A percentile compares a stretch with the other conserved stretches of the same genome.
These are phyloP conservation scores for Drosophila parvula DNA, from an alignment of 1,140 invertebrate genomes.

Conservation along the genomic window DNA sequence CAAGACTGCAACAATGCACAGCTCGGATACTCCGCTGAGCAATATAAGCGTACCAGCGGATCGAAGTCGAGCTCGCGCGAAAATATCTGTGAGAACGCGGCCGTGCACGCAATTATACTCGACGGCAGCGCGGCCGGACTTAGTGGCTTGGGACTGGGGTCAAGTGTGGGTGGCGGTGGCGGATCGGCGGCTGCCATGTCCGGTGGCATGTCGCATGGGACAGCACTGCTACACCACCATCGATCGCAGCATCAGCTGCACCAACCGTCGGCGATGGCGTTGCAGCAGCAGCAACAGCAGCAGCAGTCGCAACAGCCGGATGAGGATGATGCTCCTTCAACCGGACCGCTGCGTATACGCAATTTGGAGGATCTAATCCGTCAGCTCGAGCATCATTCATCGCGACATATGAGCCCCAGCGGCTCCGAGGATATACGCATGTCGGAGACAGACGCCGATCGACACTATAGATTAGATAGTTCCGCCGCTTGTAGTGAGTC, in stretches of 20 bases:
- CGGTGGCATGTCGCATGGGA: conserved; percentile 58
- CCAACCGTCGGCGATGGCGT: conserved; percentile 63
- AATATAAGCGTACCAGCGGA: conserved; percentile 87
- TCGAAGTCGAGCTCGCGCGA: conserved; percentile 85
- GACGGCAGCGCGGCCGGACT: conserved; percentile 62
- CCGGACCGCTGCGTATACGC: conserved; percentile 92
- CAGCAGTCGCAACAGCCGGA: conserved; percentile 82
- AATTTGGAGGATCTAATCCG: conserved; percentile 96
- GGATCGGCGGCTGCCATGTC: conserved; percentile 41
- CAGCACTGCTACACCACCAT: conserved; percentile 77
- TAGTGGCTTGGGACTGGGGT: conserved; percentile 59
- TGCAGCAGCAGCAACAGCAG: conserved; percentile 56
- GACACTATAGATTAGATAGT: conserved; percentile 93
- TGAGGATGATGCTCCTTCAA: conserved; percentile 89
- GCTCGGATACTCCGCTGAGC: conserved; percentile 85
- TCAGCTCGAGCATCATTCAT: conserved; percentile 94
- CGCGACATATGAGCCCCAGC: conserved; percentile 94
- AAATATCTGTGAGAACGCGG: conserved; percentile 87
- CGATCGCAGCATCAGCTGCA: conserved; percentile 80
- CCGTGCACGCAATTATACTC: conserved; percentile 84
- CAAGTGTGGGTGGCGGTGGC: conserved; percentile 53
- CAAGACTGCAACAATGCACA: conserved; percentile 86
- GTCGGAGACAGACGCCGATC: conserved; percentile 95
- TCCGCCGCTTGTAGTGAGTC: conserved; percentile 90
- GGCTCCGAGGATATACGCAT: conserved; percentile 96